phyloP scores from a whole-genome alignment of 2,888 invertebrate genomes.

The Temnothorax ravouxi region DNA sequence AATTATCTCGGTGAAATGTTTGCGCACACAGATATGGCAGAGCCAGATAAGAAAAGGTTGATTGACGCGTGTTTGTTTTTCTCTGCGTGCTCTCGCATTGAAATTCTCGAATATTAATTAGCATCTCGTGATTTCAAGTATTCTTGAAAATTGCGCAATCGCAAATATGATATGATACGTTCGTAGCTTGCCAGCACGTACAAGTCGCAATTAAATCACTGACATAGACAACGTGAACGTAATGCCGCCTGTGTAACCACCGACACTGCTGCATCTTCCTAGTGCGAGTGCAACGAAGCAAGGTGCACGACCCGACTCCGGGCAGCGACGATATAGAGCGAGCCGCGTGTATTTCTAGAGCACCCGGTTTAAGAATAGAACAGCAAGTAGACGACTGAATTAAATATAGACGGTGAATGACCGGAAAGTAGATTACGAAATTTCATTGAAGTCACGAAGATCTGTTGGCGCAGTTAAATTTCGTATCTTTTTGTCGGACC shows the following conservation, averaged over 20 bases:
- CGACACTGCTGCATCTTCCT: conserved; percentile 45
- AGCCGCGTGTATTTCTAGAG: conserved; percentile 83
- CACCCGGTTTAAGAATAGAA: conserved; percentile 83
- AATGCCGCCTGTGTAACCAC: not conserved
- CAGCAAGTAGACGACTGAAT: conserved; percentile 83
- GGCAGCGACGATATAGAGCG: conserved; percentile 70
- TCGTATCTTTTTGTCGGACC: not conserved
- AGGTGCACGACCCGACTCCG: conserved; percentile 75
- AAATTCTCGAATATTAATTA: not conserved
- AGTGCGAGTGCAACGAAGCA: conserved; percentile 52
- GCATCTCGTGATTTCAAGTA: not conserved
- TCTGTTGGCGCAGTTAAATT: conserved; percentile 14
- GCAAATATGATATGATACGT: not conserved
- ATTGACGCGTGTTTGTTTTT: not conserved
- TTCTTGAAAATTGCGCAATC: not conserved
- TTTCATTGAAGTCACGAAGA: conserved; percentile 76
- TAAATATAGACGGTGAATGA: conserved; percentile 84
- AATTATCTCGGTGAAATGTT: conserved; percentile 5
- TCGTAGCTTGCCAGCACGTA: not conserved
- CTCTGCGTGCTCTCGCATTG: not conserved
- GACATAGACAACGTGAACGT: not conserved
- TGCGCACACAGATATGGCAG: not conserved
- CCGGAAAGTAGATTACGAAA: conserved; percentile 80
- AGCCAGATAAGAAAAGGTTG: not conserved
- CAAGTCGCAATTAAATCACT: conserved; percentile 1